Evolutionary conservation across 1,140 invertebrate species (phyloP), one percentile per base, ranked within the genome.

Genomic region (Dendrolimus punctatus): DNA sequence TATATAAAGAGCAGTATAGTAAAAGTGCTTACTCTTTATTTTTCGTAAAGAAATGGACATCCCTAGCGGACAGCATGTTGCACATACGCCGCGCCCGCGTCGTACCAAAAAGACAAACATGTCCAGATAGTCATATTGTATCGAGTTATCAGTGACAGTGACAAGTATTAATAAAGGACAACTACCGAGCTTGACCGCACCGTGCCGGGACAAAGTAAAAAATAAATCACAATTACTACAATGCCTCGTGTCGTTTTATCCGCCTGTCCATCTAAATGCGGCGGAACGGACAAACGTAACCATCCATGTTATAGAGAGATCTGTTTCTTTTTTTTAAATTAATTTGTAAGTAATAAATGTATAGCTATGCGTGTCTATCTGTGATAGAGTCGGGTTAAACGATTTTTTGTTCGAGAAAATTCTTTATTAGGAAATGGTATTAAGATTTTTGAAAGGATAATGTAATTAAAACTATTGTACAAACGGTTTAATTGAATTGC

Each of bases 131-230:
- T 49, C 51, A 58, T 62, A 71, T 66, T 68, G 64, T 71, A 64
- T 53, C 51, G 63, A 64, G 62, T 73, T 80, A 82, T 82, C 79
- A 69, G 64, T 74, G 76, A 78, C 73, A 75, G 67, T 74, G 79
- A 80, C 76, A 82, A 71, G 76, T 80, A 76, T 79, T 77, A 79
- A 79, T 80, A 82, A 76, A 76, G 66, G 67, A 79, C 69, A 64
- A 79, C 79, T 74, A 74, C 74, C 62, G 68, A 68, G 67, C 55
- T 74, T 54, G 56, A 51, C 49, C 53, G 55, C 49, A 6, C 45
- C n/a, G 42, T 36, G 36, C 10, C 49, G 37, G 42, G 36, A 39
- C 59, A 59, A 64, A 71, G 10, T 60, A 55, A 66, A 72, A 67
- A 67, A 61, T 68, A 71, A 69, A 70, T 68, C 64, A 70, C 54